Conservation (phyloP, 2,797 vertebrate species). For the Brachymystax lenok region DNA sequence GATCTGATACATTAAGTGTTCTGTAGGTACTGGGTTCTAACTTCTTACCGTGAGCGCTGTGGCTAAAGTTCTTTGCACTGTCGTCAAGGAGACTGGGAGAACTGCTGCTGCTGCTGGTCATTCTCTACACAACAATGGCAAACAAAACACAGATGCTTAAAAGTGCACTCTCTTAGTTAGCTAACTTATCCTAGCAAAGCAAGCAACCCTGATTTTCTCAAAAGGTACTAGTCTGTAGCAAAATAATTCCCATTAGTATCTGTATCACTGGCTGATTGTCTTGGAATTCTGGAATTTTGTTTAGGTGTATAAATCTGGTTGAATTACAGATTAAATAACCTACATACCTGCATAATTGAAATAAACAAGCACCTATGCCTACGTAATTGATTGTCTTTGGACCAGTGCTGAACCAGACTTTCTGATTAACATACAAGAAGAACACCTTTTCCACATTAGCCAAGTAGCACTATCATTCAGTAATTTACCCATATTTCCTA, state of each 20-base stretch:
- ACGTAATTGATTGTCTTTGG: not conserved
- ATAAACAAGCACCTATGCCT: not conserved
- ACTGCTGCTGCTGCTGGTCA: constrained; percentile 95
- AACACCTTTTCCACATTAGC: no score
- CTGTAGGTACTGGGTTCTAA: constrained; percentile 60
- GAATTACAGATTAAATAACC: not conserved
- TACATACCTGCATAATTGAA: not conserved
- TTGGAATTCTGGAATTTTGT: not conserved
- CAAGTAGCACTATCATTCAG: not conserved
- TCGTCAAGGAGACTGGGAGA: constrained; percentile 98
- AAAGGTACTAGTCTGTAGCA: not conserved
- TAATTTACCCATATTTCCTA: not conserved
- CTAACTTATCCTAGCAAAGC: not conserved
- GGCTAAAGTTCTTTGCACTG: constrained; percentile 96
- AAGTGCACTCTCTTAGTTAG: not conserved
- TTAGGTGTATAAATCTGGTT: not conserved
- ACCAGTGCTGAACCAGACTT: not conserved
- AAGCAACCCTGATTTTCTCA: not conserved
- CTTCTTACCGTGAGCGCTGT: constrained; percentile 90
- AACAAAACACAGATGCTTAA: constrained; percentile 11
- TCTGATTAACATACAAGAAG: not conserved
- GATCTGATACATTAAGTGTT: not conserved
- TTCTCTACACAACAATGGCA: constrained; percentile 78
- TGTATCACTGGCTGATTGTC: not conserved
- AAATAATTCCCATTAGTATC: not conserved